These are phyloP conservation scores for Griposia aprilina DNA, from an alignment of 2,888 invertebrate genomes.

Conservation along the genomic window DNA sequence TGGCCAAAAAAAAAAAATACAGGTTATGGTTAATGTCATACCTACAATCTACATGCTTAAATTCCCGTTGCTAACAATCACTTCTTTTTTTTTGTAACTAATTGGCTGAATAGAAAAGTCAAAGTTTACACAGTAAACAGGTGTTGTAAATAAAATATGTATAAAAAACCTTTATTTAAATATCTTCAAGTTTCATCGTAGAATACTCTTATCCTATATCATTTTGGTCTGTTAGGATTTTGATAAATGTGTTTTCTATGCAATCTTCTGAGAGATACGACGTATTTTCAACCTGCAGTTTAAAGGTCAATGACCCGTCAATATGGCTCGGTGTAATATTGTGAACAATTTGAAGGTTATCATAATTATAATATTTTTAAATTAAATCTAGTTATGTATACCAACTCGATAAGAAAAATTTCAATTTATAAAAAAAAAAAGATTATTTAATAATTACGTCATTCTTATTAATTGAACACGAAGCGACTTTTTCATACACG, in stretches of 20 bases:
- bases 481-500: background rate
- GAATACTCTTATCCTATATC: background rate
- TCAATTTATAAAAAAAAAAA: background rate
- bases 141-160: too few species aligned
- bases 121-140: too few species aligned
- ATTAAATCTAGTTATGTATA: background rate
- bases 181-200: background rate
- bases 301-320: background rate
- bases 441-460: background rate
- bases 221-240: background rate
- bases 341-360: background rate
- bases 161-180: background rate
- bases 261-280: background rate
- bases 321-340: background rate
- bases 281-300: background rate
- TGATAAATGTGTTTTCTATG: constrained; percentile 12
- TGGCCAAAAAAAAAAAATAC: background rate
- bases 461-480: background rate
- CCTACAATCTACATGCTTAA: too few species aligned
- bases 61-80: background rate
- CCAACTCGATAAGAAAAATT: background rate
- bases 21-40: too few species aligned
- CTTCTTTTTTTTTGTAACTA: background rate
- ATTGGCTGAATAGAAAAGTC: background rate
- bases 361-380: background rate